Base-by-base conservation (phyloP, 64 coral and sea anemone genomes). In the Dendronephthya gigantea region DNA sequence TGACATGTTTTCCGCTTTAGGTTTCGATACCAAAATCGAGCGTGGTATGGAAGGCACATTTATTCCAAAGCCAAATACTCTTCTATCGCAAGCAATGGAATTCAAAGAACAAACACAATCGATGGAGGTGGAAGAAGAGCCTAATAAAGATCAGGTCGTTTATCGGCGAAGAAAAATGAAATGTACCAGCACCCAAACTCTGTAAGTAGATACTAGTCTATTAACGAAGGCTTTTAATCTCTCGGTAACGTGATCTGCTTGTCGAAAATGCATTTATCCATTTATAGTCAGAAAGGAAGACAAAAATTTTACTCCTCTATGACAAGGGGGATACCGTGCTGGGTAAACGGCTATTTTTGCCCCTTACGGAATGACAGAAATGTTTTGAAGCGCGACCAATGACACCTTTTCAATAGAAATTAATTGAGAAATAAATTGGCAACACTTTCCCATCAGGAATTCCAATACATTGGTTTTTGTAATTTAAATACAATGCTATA, bases 151-250 rank as follows among this genome's bases (percentile, higher is more conserved):
- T 16, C 72, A 79, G 28, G 72, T 79, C 36, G 72, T 79, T 29
- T 79, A 79, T 35, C 72, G 72, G 36, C 72, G 32, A 35, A 79
- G 32, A 79, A 79, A 79, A 34, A 79, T 79, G 72, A 79, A 79
- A 34, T 36, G 72, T 39, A 79, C 32, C 17, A 28, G 27, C 27
- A 79, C 72, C 36, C 72, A 79, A 79, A 79, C 72, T 15, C 36
- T 36, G 72, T 79, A 79, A 79, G 72, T 79, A 15, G 10, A 29
- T 7, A 16, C 13, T 79, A 36, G 36, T 8, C 32, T 29, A 45
- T 45, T 45, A 45, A 45, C 4, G 13, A 35, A 36, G 32, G 72
- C 2, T 36, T 79, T 76, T 79, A 36, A 36, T 79, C 2, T 12
- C 37, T 33, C 7, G 19, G 72, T 79, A 79, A 79, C 72, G 7